Evolutionary conservation across 2,888 invertebrate genomes (phyloP).

Genomic region (Temnothorax ravouxi): DNA sequence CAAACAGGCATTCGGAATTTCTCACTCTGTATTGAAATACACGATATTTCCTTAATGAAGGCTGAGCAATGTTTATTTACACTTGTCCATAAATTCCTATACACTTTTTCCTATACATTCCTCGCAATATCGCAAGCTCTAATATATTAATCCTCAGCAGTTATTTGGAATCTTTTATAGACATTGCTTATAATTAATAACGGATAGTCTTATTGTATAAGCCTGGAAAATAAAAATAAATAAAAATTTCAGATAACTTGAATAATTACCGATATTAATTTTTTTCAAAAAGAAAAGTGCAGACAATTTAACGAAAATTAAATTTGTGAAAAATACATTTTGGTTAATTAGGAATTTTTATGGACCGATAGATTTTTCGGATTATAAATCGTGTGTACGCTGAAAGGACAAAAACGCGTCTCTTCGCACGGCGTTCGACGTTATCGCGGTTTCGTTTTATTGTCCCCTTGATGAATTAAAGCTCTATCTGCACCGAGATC

Average conservation of each 20-base stretch:
- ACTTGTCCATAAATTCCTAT: not conserved
- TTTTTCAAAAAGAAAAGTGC: not conserved
- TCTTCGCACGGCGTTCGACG: conserved; percentile 71
- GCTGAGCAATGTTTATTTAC: not conserved
- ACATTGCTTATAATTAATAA: not conserved
- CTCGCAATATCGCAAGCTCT: not conserved
- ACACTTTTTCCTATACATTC: not conserved
- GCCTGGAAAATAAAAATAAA: not conserved
- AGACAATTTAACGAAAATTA: not conserved
- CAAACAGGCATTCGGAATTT: conserved; percentile 8
- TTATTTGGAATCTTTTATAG: not conserved
- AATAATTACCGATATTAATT: not conserved
- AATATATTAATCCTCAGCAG: not conserved
- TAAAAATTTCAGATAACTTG: not conserved
- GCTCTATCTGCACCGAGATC: conserved; percentile 84
- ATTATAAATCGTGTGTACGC: conserved; percentile 45
- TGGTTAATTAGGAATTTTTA: conserved; percentile 15
- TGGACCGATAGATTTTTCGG: conserved; percentile 16
- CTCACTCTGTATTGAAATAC: conserved; percentile 51
- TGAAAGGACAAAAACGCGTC: conserved; percentile 55
- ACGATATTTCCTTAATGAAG: conserved; percentile 53
- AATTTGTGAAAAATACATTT: not conserved
- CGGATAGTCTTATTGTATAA: not conserved
- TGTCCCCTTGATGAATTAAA: conserved; percentile 85
- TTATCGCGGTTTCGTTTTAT: conserved; percentile 84